A percentile compares a stretch with the other conserved stretches of the same genome.
Evolutionary conservation across 2,797 vertebrate genomes (phyloP).

Genomic region (Phaenicophaeus curvirostris): DNA sequence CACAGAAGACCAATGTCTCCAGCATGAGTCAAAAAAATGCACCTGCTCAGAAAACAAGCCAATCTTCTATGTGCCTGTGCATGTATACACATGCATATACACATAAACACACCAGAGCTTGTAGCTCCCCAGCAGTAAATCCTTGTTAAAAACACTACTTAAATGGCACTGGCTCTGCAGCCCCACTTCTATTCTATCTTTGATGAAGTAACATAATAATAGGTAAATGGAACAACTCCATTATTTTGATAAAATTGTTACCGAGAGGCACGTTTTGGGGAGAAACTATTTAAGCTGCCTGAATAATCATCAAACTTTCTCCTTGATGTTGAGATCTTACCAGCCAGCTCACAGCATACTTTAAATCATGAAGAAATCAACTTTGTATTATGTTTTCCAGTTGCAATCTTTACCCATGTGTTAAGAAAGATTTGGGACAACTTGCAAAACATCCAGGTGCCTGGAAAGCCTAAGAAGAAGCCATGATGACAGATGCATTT

Average conservation of each 20-base stretch:
- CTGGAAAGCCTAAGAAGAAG: not conserved
- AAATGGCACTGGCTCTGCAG: not conserved
- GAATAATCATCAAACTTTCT: not conserved
- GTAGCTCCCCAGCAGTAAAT: not conserved
- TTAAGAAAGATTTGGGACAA: not conserved
- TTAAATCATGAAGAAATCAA: not conserved
- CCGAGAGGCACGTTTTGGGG: not conserved
- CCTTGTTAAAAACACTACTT: not conserved
- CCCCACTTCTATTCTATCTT: not conserved
- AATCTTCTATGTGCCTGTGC: not conserved
- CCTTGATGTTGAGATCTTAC: not conserved
- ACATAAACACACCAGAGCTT: fast-evolving
- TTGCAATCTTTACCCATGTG: not conserved
- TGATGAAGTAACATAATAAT: not conserved
- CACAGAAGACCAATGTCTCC: fast-evolving
- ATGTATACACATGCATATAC: fast-evolving
- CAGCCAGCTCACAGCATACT: not conserved
- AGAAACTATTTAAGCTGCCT: not conserved
- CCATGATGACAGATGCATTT: not conserved
- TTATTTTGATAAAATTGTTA: not conserved
- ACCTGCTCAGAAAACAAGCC: not conserved
- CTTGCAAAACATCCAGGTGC: not conserved
- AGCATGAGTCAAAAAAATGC: not conserved
- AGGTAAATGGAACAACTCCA: not conserved
- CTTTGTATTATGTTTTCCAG: not conserved